Evolutionary conservation across 2,797 vertebrate species (phyloP), one percentile per base, ranked within the genome.

Genomic region (Cebuella pygmaea): DNA sequence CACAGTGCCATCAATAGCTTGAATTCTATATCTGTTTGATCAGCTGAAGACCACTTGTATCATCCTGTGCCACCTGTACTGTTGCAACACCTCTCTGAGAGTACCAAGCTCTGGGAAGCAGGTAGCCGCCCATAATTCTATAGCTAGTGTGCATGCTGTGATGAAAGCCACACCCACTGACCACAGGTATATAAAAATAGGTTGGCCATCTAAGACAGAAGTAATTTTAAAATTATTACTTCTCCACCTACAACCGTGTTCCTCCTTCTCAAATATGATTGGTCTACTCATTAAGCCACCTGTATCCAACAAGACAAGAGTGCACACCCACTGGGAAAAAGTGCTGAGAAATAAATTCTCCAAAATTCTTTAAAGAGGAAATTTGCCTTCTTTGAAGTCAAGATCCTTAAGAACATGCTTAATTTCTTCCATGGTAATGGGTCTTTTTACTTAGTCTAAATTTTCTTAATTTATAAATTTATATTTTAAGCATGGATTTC

Each of bases 101-200:
- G 4, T 26, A 1, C 36, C 57, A 22, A 30, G 22, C 19, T 78
- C 6, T 39, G 26, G 9, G 52, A 36, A 7, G n/a, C 1, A 1
- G 17, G 26, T 27, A 22, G 19, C 7, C 41, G 4, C 50, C 3
- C 1, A 12, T 41, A 9, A 7, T 19, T 13, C 41, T 78, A 14
- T 7, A 2, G 8, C 26, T 24, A 6, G 13, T 36, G 2, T 19
- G 36, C 10, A 0, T 4, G 6, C 17, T 30, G 19, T 0, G 1
- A 19, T 7, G 1, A 13, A 12, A 24, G 30, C 7, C 7, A 3
- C 27, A 13, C 12, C 9, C 5, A 3, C 12, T 2, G 19, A 36
- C 17, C 20, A 33, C 12, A 17, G 36, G 13, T 10, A 5, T 36
- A 39, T 52, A 26, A n/a, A 30, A 30, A 44, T 6, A 57, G 3